These are phyloP conservation scores for Petrolisthes manimaculis DNA, from an alignment of 2,888 invertebrate species.

Conservation along the genomic window DNA sequence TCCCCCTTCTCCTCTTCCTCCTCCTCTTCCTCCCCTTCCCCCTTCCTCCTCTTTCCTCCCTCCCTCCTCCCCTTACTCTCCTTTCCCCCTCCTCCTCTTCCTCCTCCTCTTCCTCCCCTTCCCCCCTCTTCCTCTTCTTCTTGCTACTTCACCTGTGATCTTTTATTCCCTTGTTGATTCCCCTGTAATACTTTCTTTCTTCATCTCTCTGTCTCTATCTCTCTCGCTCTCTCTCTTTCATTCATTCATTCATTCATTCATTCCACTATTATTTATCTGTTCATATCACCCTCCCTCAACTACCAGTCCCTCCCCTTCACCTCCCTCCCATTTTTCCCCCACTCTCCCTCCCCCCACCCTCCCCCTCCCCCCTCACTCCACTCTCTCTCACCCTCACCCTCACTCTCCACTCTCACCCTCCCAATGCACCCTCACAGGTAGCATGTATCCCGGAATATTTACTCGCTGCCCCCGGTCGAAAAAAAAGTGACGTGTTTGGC, in stretches of 20 bases:
- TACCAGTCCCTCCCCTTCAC: background rate
- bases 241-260: background rate
- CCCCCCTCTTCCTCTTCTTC: background rate
- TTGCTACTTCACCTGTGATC: background rate
- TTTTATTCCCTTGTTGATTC: background rate
- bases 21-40: background rate
- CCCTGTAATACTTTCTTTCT: background rate
- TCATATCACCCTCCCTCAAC: background rate
- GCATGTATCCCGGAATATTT: background rate
- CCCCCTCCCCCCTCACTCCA: background rate
- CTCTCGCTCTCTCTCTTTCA: background rate
- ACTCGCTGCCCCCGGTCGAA: no score
- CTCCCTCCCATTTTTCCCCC: background rate
- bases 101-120: background rate
- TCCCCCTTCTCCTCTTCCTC: no score
- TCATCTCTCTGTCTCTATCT: background rate
- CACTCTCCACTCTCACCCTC: background rate
- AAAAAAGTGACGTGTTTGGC: no score
- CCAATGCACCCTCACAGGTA: background rate
- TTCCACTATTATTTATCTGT: background rate
- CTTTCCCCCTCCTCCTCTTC: background rate
- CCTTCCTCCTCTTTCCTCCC: background rate
- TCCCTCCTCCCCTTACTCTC: background rate
- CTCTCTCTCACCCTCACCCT: no score
- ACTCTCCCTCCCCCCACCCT: no score